These are phyloP conservation scores for Ferrisia virgata DNA, from an alignment of 2,888 invertebrate genomes.

Conservation along the genomic window DNA sequence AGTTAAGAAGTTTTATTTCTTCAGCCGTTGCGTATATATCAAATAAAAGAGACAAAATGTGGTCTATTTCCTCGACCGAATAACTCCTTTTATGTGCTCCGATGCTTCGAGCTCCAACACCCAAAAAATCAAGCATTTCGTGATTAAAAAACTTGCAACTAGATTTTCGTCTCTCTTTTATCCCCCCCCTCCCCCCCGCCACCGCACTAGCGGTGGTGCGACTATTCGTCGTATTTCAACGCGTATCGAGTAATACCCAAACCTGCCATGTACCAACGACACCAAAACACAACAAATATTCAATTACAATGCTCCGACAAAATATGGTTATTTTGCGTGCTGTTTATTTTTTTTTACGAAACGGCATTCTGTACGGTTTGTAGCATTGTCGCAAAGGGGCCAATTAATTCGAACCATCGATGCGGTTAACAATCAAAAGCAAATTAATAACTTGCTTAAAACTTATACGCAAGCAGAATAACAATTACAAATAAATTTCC, in stretches of 20 bases:
- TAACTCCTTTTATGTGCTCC: slow-evolving; percentile 14
- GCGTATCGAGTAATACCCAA: too few relatives aligned
- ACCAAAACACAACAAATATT: not conserved
- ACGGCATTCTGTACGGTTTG: not conserved
- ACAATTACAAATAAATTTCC: not conserved
- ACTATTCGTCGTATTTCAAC: not conserved
- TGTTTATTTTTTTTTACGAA: not conserved
- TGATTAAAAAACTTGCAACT: slow-evolving; percentile 14
- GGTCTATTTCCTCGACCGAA: slow-evolving; percentile 15
- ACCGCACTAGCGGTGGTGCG: too few relatives aligned
- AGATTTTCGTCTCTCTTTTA: not conserved
- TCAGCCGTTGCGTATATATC: not conserved
- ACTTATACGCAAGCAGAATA: not conserved
- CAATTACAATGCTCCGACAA: not conserved
- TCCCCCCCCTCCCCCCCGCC: too few relatives aligned
- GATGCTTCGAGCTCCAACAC: not conserved
- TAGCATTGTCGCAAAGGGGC: not conserved
- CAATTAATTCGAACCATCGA: not conserved
- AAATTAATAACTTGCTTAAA: slow-evolving; percentile 3
- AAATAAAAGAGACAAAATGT: slow-evolving; percentile 22
- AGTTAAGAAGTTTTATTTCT: slow-evolving; percentile 38
- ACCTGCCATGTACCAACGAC: not conserved
- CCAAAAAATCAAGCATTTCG: not conserved
- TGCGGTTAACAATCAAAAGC: slow-evolving; percentile 11
- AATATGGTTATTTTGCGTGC: not conserved